Evolutionary conservation across 2,113 vertebrate species (phyloP), one percentile per base, ranked within the genome.

Genomic region (Hiodon tergisus): DNA sequence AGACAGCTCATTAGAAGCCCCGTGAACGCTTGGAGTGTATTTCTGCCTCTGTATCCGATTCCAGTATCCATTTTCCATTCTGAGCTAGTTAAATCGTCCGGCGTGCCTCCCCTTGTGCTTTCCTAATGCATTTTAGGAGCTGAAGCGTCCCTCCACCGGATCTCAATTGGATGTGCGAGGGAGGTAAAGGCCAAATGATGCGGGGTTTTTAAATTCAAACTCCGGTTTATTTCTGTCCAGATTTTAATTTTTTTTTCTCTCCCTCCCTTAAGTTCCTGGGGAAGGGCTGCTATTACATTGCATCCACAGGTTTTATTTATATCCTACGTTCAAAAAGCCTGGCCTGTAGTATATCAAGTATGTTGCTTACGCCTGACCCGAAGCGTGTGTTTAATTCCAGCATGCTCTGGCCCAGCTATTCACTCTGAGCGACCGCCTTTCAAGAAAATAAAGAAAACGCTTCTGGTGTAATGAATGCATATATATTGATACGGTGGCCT

Each of bases 271-370:
- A 58, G 52, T 16, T 14, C 54, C 47, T 58, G 17, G 54, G 47
- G 59, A 16, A 54, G 14, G 58, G 67, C 31, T 76, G 68, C 61
- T 53, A 71, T 76, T 71, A 76, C 75, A 3, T 76, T 76, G 67
- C 10, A 61, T 76, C 68, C 62, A 76, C 67, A 65, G 51, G 52
- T 71, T 46, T 71, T 71, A 71, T 76, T 76, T 71, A 71, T 70
- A 76, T 71, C 68, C 11, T 0, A 6, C 16, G 53, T 59, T 58
- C 51, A 55, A n/a, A 55, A 57, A 48, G 74, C 48, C 74, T 62
- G 17, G 68, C 17, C 58, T 69, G 58, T n/a, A 76, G 47, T 62
- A 11, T 58, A 48, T 55, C 13, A 47, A 71, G 11, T 9, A n/a
- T 70, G 59, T 51, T 54, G 51, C 71, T 55, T 70, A n/a, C n/a